phyloP scores from a whole-genome alignment of 2,113 vertebrate genomes.

The Charadrius vociferus region DNA sequence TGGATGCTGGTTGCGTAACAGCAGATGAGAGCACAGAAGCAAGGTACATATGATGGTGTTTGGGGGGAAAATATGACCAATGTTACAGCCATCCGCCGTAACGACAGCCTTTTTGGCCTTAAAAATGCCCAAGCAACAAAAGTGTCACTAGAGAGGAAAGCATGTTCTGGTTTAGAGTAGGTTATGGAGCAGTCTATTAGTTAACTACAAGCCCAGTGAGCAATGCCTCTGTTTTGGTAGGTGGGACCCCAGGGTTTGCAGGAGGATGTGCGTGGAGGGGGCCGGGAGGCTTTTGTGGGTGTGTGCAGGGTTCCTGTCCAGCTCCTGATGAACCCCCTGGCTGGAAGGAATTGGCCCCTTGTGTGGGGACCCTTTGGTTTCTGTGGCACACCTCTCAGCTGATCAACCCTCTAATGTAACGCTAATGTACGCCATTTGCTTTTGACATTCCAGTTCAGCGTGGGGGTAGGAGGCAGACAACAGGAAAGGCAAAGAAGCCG shows the following conservation, averaged over 20 bases:
- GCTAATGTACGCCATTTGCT: fast-evolving
- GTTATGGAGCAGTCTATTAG: background rate
- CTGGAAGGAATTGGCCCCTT: background rate
- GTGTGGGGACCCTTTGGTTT: fast-evolving
- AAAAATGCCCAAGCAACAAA: background rate
- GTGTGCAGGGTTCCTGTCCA: background rate
- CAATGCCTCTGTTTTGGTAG: background rate
- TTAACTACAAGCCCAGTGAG: background rate
- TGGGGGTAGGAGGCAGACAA: background rate
- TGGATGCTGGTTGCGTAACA: background rate
- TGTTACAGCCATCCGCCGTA: background rate
- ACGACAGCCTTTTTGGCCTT: background rate
- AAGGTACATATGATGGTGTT: background rate
- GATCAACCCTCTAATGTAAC: background rate
- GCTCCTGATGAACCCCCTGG: background rate
- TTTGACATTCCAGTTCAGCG: background rate
- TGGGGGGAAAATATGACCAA: background rate
- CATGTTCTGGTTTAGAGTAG: background rate
- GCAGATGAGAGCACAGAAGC: background rate
- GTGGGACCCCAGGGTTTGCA: background rate
- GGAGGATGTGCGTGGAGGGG: fast-evolving
- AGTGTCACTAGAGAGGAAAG: background rate
- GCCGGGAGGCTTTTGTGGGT: fast-evolving
- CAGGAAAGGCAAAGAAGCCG: background rate
- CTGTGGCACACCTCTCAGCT: background rate